Conservation (phyloP, 2,888 invertebrate genomes). For the Tiphia femorata region DNA sequence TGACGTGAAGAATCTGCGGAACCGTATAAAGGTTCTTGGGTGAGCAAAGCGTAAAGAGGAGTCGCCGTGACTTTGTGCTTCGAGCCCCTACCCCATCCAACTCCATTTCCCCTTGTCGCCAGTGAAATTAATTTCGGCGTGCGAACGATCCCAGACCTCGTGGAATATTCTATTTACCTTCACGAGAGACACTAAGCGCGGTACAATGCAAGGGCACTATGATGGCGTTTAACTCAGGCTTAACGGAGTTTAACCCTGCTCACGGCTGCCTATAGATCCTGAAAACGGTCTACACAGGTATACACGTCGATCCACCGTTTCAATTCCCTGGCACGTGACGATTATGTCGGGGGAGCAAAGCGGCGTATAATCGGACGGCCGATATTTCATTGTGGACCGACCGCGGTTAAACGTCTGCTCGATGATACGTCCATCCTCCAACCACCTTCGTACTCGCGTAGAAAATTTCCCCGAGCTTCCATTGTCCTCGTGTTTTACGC, state of each 20-base stretch:
- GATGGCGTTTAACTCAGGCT: slow-evolving; percentile 48
- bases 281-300: slow-evolving; percentile 33
- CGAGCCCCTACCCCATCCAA: slow-evolving; percentile 2
- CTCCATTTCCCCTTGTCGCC: slow-evolving; percentile 7
- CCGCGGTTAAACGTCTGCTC: too few species aligned
- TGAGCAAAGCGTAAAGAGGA: too few species aligned
- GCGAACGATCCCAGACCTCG: slow-evolving; percentile 31
- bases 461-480: too few species aligned
- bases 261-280: slow-evolving; percentile 23
- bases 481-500: too few species aligned
- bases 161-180: slow-evolving; percentile 46
- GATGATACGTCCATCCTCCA: too few species aligned
- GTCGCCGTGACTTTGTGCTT: slow-evolving; percentile 15
- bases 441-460: too few species aligned
- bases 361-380: too few species aligned
- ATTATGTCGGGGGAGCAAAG: slow-evolving; percentile 5
- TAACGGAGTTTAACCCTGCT: slow-evolving; percentile 42
- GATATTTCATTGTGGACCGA: too few species aligned
- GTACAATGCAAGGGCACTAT: slow-evolving; percentile 31
- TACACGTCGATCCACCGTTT: slow-evolving; percentile 37
- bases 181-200: slow-evolving; percentile 40
- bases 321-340: slow-evolving; percentile 34
- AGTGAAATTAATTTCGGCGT: slow-evolving; percentile 34
- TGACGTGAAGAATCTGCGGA: too few species aligned
- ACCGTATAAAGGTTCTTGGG: too few species aligned